Evolutionary conservation across 2,113 vertebrate species (phyloP), one percentile per base, ranked within the genome.

Genomic region (Glaucidium brasilianum): DNA sequence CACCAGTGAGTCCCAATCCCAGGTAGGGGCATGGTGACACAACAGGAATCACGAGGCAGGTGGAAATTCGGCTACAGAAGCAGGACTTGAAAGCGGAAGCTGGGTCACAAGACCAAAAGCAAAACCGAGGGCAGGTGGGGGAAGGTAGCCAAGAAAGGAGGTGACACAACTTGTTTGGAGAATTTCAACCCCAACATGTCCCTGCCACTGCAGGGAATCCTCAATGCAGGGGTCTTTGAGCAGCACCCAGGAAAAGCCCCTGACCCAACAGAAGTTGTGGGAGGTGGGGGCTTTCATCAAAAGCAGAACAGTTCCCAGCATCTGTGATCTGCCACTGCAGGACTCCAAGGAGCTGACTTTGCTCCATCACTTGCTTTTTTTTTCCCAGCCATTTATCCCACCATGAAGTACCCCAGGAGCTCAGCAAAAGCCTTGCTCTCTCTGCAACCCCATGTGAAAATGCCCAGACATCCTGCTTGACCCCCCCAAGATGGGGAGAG

Each of bases 61-160:
- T 94, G 93, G 96, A 96, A 96, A 95, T 90, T 91, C 0, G 0
- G 74, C 81, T 49, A 74, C 90, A 90, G 92, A 96, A 82, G 73
- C n/a, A 0, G 66, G 90, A 90, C 91, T 79, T 0, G 29, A 96
- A 97, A 96, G 81, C 34, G 18, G 96, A 97, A 97, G 94, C 69
- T 79, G 66, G 69, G 80, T 92, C 94, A 96, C 12, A 35, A 85
- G 95, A 96, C 77, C 32, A 12, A 97, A 96, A 96, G 78, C 94
- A 97, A 96, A 96, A 96, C 87, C 5, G 14, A 39, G 68, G 84
- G 73, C 2, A 17, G 67, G 68, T 2, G 8, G 86, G 59, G 73
- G 76, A 94, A 67, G 73, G 64, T 2, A 0, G 83, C 43, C 13
- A 26, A 73, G 49, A 95, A 91, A 67, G 58, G 22, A 52, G 62